Percentiles rank a stretch among this genome's conserved stretches.
Evolutionary conservation across 2,113 vertebrate species (phyloP).

Genomic region (Laticauda colubrina): DNA sequence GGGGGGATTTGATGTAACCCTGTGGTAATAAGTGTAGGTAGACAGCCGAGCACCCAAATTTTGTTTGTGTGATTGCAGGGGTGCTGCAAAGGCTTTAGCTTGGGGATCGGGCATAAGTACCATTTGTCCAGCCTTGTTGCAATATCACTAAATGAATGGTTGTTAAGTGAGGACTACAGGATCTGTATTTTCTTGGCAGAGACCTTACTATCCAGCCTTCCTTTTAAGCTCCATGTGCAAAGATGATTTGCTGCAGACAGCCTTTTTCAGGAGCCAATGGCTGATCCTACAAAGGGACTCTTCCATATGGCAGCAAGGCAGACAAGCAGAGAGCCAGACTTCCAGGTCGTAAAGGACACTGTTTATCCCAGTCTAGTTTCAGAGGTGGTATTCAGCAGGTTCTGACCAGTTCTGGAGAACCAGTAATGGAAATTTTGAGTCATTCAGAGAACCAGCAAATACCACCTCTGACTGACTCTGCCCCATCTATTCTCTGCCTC

Average conservation of each 20-base stretch:
- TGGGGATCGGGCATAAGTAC: not conserved
- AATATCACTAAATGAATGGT: not conserved
- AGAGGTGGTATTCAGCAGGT: too few species aligned
- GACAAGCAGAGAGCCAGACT: not conserved
- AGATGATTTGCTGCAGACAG: not conserved
- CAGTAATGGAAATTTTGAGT: too few species aligned
- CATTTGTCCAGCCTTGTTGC: not conserved
- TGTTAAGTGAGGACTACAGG: not conserved
- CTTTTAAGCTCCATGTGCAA: not conserved
- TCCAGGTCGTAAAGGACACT: not conserved
- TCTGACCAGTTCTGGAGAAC: too few species aligned
- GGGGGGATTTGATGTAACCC: not conserved
- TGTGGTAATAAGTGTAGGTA: not conserved
- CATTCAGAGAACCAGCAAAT: too few species aligned
- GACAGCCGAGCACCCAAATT: not conserved
- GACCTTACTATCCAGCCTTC: not conserved
- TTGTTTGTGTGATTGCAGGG: not conserved
- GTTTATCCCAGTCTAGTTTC: not conserved
- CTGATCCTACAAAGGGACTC: not conserved
- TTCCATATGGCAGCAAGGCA: not conserved
- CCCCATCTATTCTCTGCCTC: too few species aligned
- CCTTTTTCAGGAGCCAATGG: not conserved
- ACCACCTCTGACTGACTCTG: too few species aligned
- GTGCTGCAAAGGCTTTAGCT: not conserved
- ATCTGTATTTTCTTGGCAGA: not conserved